phyloP scores from a whole-genome alignment of 1,140 invertebrate species.

The Kradibia gibbosae region DNA sequence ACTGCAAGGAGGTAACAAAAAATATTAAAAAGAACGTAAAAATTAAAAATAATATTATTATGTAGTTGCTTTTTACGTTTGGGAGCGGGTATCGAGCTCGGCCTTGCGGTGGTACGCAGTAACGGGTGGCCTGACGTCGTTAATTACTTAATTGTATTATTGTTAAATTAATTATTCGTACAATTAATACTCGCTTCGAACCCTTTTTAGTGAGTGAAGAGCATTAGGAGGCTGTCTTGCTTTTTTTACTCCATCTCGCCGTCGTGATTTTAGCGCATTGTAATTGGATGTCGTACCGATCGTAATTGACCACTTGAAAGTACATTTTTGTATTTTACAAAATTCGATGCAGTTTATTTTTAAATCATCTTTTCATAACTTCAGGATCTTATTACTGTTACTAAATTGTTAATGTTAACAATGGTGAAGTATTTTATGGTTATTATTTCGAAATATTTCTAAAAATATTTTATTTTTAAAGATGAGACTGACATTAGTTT shows the following conservation, averaged over 20 bases:
- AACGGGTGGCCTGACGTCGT: conserved; percentile 72
- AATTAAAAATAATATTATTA: neutral
- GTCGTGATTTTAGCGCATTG: neutral
- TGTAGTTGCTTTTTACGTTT: neutral
- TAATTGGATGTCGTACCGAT: neutral
- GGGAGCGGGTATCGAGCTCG: conserved; percentile 65
- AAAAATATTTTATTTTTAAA: too few relatives aligned
- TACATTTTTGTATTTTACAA: neutral
- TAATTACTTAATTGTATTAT: conserved; percentile 17
- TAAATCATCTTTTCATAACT: neutral
- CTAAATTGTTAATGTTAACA: too few relatives aligned
- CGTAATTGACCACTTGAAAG: neutral
- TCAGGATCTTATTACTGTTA: neutral
- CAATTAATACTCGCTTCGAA: conserved; percentile 58
- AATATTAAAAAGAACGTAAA: neutral
- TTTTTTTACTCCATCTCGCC: too few relatives aligned
- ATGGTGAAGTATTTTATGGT: neutral
- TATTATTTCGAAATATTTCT: neutral
- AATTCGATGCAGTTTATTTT: neutral
- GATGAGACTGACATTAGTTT: too few relatives aligned
- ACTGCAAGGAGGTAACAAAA: neutral
- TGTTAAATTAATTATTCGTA: conserved; percentile 65
- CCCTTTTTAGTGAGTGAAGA: conserved; percentile 20
- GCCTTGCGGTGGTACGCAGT: conserved; percentile 70
- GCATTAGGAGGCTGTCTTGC: neutral